Base-by-base conservation (phyloP, 2,113 vertebrate genomes). In the Pseudopodoces humilis region DNA sequence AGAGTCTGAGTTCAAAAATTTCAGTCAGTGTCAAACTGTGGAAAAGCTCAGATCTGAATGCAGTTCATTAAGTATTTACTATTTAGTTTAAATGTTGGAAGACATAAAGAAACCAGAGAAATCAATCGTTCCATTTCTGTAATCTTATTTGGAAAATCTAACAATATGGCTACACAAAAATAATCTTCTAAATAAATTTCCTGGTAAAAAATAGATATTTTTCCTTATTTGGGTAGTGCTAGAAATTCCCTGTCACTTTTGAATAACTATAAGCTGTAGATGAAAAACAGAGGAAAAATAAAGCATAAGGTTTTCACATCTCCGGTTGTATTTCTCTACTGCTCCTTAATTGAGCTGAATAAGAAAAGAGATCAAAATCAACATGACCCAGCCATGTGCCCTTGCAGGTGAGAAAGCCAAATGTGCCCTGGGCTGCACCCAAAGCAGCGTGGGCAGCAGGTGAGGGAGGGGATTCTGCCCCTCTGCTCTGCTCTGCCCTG, bases 381-480 rank as follows among this genome's bases (percentile, higher is more conserved):
- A 15, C 41, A 22, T 17, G n/a, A 47, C 3, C 28, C n/a, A 19
- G 28, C 19, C 23, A n/a, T 15, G 50, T 56, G 35, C 4, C 35
- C 35, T 25, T 15, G 9, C 24, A 79, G 21, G 30, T 9, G 31
- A 71, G 43, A 88, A 27, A 27, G 75, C 0, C 43, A 80, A 49
- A 10, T 0, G 0, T 31, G 17, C 0, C 75, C 75, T 80, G 67
- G 25, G 85, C 49, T 71, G 65, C 5, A 49, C 13, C 49, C 35
- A 88, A 19, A 71, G 20, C 43, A 0, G 0, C 0, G 4, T 41
- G n/a, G 75, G 20, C 49, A 88, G 43, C 56, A 64, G 58, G 21
- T 0, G 23, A 88, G 35, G 35, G 75, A 71, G n/a, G 31, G 9
- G 43, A 35, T 80, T 71, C 67, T 69, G 37, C 3, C 69, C 64